phyloP scores from a whole-genome alignment of 2,797 vertebrate species.

The Acanthis flammea region DNA sequence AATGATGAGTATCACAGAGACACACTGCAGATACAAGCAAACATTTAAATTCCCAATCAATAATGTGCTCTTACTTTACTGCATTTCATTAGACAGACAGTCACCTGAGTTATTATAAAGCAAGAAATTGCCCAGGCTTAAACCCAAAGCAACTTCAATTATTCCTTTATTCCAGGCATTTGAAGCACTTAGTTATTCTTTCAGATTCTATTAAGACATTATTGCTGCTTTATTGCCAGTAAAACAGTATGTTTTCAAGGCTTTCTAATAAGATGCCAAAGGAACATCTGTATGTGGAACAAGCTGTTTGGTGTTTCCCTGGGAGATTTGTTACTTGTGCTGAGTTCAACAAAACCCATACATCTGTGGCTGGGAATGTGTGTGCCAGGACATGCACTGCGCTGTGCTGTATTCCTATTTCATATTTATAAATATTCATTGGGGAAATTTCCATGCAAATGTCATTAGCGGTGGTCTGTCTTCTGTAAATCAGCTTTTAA shows the following conservation, averaged over 20 bases:
- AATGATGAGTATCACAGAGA: not conserved
- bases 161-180: slow-evolving; percentile 54
- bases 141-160: slow-evolving; percentile 60
- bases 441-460: slow-evolving; percentile 47
- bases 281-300: slow-evolving; percentile 44
- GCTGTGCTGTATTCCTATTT: not conserved
- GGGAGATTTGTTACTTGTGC: slow-evolving; percentile 25
- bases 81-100: slow-evolving; percentile 59
- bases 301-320: slow-evolving; percentile 19
- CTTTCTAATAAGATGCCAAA: slow-evolving; percentile 58
- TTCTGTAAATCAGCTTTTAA: slow-evolving; percentile 47
- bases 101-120: slow-evolving; percentile 59
- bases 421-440: slow-evolving; percentile 47
- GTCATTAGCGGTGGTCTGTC: slow-evolving; percentile 29
- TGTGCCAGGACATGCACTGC: not conserved
- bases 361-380: not conserved
- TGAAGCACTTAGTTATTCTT: slow-evolving; percentile 60
- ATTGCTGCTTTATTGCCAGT: slow-evolving; percentile 62
- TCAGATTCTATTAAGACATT: slow-evolving; percentile 57
- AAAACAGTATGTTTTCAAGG: slow-evolving; percentile 58
- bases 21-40: not conserved
- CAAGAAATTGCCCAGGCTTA: slow-evolving; percentile 31
- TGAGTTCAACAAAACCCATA: slow-evolving; percentile 38
- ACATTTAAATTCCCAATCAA: slow-evolving; percentile 54
- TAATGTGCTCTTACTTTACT: slow-evolving; percentile 32